Conservation (phyloP, 2,113 vertebrate species). For the Indicator maculatus region DNA sequence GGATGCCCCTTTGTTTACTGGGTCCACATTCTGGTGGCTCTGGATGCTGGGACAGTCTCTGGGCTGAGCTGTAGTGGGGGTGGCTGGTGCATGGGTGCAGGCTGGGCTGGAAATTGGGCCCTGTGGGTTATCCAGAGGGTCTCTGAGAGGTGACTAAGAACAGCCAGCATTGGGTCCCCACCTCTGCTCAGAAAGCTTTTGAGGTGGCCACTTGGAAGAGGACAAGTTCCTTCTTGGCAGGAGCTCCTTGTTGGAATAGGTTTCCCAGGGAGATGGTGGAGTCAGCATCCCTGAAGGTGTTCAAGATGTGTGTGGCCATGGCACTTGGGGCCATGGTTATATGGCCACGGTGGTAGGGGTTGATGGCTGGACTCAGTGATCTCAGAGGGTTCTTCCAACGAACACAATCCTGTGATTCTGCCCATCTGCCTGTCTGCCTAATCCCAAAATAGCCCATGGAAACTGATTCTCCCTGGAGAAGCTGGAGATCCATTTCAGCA, state of each 20-base stretch:
- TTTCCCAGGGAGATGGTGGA: no score
- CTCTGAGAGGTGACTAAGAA: neutral
- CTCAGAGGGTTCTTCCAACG: no score
- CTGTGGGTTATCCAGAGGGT: neutral
- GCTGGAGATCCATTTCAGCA: neutral
- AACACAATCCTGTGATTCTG: neutral
- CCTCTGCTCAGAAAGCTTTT: neutral
- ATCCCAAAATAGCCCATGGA: neutral
- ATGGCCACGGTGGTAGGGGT: no score
- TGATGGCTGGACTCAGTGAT: no score
- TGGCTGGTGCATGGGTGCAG: neutral
- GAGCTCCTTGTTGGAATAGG: no score
- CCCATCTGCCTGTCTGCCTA: neutral
- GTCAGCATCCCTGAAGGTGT: no score
- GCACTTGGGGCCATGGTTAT: no score
- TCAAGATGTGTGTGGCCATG: no score
- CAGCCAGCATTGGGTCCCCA: neutral
- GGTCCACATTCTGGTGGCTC: neutral
- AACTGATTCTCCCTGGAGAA: neutral
- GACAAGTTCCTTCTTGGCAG: neutral
- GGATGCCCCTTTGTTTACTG: neutral
- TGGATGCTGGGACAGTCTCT: neutral
- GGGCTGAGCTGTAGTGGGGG: neutral
- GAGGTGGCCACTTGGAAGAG: neutral
- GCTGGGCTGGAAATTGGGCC: neutral